Evolutionary conservation across 2,113 vertebrate species (phyloP).

Genomic region (Cyprinus carpio): DNA sequence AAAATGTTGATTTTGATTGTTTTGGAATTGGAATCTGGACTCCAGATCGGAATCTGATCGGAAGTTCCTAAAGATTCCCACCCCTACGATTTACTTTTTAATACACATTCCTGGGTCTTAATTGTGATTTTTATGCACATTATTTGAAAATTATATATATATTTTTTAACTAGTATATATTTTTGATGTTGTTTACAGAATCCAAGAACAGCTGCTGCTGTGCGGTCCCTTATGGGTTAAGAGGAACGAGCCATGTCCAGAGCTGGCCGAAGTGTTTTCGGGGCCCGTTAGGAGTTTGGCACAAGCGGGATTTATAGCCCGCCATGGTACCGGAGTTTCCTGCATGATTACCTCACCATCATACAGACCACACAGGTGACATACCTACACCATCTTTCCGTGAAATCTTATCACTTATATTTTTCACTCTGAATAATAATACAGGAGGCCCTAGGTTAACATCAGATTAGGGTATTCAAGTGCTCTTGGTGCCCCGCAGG

Average conservation of each 20-base stretch:
- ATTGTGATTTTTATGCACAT: neutral
- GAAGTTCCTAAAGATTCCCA: too few relatives aligned
- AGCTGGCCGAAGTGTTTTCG: conserved; percentile 85
- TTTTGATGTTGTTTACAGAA: conserved; percentile 75
- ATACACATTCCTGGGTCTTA: neutral
- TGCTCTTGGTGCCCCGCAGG: neutral
- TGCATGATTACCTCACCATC: conserved; percentile 93
- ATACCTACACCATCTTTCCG: neutral
- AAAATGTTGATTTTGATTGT: too few relatives aligned
- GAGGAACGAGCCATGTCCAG: conserved; percentile 72
- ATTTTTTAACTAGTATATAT: neutral
- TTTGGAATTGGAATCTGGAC: too few relatives aligned
- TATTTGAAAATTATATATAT: too few relatives aligned
- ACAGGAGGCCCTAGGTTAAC: neutral
- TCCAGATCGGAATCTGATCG: too few relatives aligned
- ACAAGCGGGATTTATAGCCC: conserved; percentile 92
- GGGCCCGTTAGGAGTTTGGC: conserved; percentile 92
- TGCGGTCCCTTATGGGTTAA: conserved; percentile 80
- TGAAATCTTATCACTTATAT: neutral
- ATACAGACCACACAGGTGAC: conserved; percentile 90
- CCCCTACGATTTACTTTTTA: neutral
- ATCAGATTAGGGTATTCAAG: neutral
- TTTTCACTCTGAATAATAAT: neutral
- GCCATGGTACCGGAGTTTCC: conserved; percentile 91
- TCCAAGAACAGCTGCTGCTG: conserved; percentile 79